These are phyloP conservation scores for Lordiphosa clarofinis DNA, from an alignment of 1,140 invertebrate species.

Conservation along the genomic window DNA sequence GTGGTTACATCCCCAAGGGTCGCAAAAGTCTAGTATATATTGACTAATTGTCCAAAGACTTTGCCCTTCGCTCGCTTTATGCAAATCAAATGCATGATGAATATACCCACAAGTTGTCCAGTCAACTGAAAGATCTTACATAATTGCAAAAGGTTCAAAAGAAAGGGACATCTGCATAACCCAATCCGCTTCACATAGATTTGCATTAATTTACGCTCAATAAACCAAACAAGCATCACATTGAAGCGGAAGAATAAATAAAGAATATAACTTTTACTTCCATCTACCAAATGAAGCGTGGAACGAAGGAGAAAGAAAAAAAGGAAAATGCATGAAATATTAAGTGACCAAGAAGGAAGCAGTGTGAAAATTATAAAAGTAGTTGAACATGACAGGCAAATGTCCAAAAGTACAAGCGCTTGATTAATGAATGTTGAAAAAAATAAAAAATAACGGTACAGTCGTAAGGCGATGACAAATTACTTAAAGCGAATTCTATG, in stretches of 20 bases:
- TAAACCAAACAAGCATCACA: slow-evolving; percentile 28
- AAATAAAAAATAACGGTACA: neutral
- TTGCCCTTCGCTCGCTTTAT: slow-evolving; percentile 34
- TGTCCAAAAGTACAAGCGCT: slow-evolving; percentile 46
- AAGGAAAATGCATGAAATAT: slow-evolving; percentile 39
- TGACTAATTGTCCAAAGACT: slow-evolving; percentile 66
- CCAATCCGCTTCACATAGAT: slow-evolving; percentile 14
- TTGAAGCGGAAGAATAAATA: slow-evolving; percentile 10
- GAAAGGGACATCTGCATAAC: slow-evolving; percentile 5
- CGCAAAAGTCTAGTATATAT: slow-evolving; percentile 27
- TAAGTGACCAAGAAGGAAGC: slow-evolving; percentile 30
- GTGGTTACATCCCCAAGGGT: slow-evolving; percentile 51
- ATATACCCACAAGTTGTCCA: slow-evolving; percentile 37
- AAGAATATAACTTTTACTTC: slow-evolving; percentile 15
- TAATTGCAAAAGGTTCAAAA: slow-evolving; percentile 54
- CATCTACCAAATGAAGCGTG: slow-evolving; percentile 9
- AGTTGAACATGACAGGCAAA: slow-evolving; percentile 67
- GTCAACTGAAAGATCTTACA: slow-evolving; percentile 62
- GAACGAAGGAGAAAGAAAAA: neutral
- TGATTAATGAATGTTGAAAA: slow-evolving; percentile 52
- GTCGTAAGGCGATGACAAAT: slow-evolving; percentile 5
- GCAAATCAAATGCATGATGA: slow-evolving; percentile 43
- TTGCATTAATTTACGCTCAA: slow-evolving; percentile 59
- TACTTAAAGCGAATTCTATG: slow-evolving; percentile 9
- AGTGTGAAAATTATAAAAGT: slow-evolving; percentile 69